A percentile compares a stretch with the other conserved stretches of the same genome.
These are phyloP conservation scores for Zoanthus solanderi DNA, from an alignment of 92 coral and sea anemone species.

Conservation along the genomic window DNA sequence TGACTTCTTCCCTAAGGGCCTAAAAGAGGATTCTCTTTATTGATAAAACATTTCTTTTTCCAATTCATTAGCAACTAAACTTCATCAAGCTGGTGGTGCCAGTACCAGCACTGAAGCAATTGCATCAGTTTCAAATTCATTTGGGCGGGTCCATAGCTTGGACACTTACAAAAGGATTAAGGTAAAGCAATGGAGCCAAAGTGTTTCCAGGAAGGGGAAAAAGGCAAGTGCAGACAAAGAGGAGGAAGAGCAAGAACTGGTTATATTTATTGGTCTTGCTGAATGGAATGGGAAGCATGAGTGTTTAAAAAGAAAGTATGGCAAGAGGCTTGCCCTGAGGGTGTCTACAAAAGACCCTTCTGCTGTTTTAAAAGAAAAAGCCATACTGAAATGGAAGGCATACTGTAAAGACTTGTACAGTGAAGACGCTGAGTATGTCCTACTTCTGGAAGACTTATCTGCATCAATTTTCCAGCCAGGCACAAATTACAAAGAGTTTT, in stretches of 20 bases:
- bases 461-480: constrained; percentile 26
- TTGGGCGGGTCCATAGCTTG: constrained; percentile 22
- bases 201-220: constrained; percentile 42
- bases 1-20: neutral
- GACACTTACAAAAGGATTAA: constrained; percentile 20
- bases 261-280: constrained; percentile 46
- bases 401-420: constrained; percentile 15
- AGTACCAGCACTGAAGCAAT: constrained; percentile 4
- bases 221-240: constrained; percentile 20
- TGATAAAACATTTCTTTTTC: neutral
- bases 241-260: constrained; percentile 27
- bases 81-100: neutral
- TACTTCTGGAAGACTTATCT: constrained; percentile 35
- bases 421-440: constrained; percentile 18
- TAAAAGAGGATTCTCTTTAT: neutral
- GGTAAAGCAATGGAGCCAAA: constrained; percentile 13
- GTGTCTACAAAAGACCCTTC: constrained; percentile 27
- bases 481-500: constrained; percentile 28
- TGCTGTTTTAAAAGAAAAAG: constrained; percentile 26
- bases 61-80: constrained; percentile 9
- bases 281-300: constrained; percentile 27
- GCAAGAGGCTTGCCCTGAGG: constrained; percentile 38
- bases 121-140: constrained; percentile 3
- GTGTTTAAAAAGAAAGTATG: constrained; percentile 30
- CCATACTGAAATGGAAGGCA: constrained; percentile 17